These are phyloP conservation scores for Philereme transversata DNA, from an alignment of 2,888 invertebrate species.

Conservation along the genomic window DNA sequence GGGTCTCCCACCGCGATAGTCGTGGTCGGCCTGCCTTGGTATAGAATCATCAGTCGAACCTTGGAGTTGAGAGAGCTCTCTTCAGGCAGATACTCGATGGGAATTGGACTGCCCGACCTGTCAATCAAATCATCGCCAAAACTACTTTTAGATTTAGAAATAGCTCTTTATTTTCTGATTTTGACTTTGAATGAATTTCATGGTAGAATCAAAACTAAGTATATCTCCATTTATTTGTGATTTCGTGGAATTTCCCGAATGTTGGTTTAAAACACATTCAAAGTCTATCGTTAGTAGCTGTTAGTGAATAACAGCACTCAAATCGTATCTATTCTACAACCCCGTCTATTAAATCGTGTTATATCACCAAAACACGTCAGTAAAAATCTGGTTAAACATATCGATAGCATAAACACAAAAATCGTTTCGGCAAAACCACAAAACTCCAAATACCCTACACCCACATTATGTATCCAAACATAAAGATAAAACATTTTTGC, in stretches of 20 bases:
- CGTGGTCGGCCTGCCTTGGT: constrained; percentile 95
- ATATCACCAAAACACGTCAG: constrained; percentile 26
- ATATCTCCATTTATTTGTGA: neutral
- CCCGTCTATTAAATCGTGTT: constrained; percentile 37
- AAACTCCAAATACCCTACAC: constrained; percentile 46
- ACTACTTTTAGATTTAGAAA: constrained; percentile 75
- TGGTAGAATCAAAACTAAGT: neutral
- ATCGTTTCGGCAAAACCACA: constrained; percentile 37
- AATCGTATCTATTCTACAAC: constrained; percentile 51
- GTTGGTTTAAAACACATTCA: constrained; percentile 60
- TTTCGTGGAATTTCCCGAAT: constrained; percentile 1
- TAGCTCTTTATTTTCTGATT: constrained; percentile 34
- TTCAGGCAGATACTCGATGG: constrained; percentile 95
- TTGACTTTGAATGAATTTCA: constrained; percentile 72
- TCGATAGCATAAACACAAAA: constrained; percentile 42
- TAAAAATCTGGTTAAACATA: constrained; percentile 32
- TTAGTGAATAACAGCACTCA: constrained; percentile 82
- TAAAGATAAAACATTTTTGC: constrained; percentile 43
- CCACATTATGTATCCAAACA: constrained; percentile 43
- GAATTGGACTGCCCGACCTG: constrained; percentile 95
- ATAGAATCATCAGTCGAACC: constrained; percentile 92
- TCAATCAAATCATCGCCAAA: constrained; percentile 76
- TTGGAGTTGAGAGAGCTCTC: constrained; percentile 95
- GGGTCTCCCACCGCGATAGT: constrained; percentile 97
- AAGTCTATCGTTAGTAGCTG: constrained; percentile 81